Conservation (phyloP, 2,113 vertebrate species). For the Excalfactoria chinensis region DNA sequence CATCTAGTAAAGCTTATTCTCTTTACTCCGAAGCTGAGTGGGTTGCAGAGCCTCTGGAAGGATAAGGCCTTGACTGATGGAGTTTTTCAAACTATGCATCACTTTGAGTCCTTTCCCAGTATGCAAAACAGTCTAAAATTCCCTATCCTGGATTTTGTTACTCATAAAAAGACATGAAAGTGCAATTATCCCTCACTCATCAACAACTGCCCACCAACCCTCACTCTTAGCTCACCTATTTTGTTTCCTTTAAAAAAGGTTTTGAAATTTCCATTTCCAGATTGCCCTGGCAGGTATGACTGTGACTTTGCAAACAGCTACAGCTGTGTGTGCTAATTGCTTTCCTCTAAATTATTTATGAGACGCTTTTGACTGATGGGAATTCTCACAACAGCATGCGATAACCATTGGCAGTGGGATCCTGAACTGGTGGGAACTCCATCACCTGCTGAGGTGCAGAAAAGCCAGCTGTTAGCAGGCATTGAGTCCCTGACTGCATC, state of each 20-base stretch:
- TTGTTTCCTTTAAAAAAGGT: not conserved
- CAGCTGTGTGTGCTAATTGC: conserved; percentile 70
- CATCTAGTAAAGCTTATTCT: not conserved
- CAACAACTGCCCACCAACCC: conserved; percentile 30
- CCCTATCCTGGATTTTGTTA: conserved; percentile 45
- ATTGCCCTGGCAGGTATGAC: conserved; percentile 52
- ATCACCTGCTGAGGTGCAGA: not conserved
- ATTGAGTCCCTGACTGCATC: not conserved
- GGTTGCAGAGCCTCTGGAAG: conserved; percentile 29
- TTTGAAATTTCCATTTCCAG: conserved; percentile 50
- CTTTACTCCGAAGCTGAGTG: not conserved
- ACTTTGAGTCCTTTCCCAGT: conserved; percentile 45
- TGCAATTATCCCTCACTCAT: conserved; percentile 45
- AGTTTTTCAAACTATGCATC: conserved; percentile 4
- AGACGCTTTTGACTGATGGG: conserved; percentile 40
- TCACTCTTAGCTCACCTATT: conserved; percentile 30
- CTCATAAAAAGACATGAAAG: conserved; percentile 48
- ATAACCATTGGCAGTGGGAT: conserved; percentile 28
- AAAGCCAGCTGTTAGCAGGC: conserved; percentile 28
- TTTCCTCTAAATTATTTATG: conserved; percentile 61
- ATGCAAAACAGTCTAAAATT: not conserved
- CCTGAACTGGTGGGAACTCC: conserved; percentile 13
- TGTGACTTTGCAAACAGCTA: conserved; percentile 59
- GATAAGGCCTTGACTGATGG: conserved; percentile 17
- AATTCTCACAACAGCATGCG: conserved; percentile 34